A percentile compares a stretch with the other conserved stretches of the same genome.
Conservation (phyloP, 23 tunicate genomes). For the Pegea sp. region DNA sequence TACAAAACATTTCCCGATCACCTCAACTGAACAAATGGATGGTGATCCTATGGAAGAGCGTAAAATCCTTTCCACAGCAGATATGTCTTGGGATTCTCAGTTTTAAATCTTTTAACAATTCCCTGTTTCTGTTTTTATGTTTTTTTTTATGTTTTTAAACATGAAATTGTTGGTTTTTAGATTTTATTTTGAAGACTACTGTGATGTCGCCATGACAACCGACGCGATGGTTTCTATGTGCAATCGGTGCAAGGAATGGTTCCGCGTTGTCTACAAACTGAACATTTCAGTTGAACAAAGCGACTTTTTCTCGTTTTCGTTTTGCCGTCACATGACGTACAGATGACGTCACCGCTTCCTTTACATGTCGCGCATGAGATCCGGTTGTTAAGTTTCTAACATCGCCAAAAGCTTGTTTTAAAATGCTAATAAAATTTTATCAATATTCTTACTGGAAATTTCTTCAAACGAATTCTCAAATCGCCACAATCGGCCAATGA, state of each 20-base stretch:
- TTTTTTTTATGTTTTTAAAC: not conserved
- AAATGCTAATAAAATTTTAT: too few species aligned
- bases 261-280: constrained; percentile 58
- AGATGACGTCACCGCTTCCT: constrained; percentile 28
- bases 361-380: constrained; percentile 41
- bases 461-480: constrained; percentile 76
- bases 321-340: constrained; percentile 65
- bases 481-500: constrained; percentile 98
- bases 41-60: constrained; percentile 16
- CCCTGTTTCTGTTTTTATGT: constrained; percentile 3
- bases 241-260: constrained; percentile 54
- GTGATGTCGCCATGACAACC: too few species aligned
- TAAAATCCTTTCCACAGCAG: constrained; percentile 8
- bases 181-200: too few species aligned
- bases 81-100: constrained; percentile 18
- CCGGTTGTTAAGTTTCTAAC: constrained; percentile 70
- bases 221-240: constrained; percentile 3
- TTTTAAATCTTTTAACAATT: constrained; percentile 7
- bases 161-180: not conserved
- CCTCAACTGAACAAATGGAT: constrained; percentile 2
- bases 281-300: constrained; percentile 51
- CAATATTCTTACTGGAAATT: constrained; percentile 58
- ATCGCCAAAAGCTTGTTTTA: too few species aligned
- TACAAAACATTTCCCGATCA: constrained; percentile 17
- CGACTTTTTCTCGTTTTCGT: constrained; percentile 35